Conservation (phyloP, 2,888 invertebrate species). For the Synergus itoensis region DNA sequence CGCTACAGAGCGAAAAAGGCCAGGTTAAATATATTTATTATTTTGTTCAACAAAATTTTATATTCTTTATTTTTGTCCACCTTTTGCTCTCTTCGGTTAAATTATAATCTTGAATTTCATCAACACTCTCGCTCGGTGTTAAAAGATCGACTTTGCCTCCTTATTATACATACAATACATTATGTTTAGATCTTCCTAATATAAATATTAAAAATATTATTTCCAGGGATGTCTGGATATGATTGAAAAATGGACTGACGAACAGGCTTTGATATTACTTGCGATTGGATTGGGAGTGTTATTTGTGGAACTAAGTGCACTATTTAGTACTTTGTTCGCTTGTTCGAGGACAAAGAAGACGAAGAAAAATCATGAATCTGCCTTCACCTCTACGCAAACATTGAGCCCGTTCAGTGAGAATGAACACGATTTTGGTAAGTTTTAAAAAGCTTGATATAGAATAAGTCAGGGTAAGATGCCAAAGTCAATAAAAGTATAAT, state of each 20-base stretch:
- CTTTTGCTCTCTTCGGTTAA: too few relatives aligned
- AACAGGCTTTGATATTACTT: slow-evolving; percentile 86
- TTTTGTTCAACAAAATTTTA: too few relatives aligned
- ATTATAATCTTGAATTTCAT: too few relatives aligned
- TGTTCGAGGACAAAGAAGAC: slow-evolving; percentile 83
- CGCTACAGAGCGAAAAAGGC: too few relatives aligned
- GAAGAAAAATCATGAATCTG: slow-evolving; percentile 76
- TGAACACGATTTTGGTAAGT: slow-evolving; percentile 71
- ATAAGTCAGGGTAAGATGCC: too few relatives aligned
- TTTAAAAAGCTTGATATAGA: neutral
- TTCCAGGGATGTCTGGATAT: slow-evolving; percentile 84
- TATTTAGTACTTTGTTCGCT: slow-evolving; percentile 85
- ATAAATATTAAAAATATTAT: slow-evolving; percentile 17
- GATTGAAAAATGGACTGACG: slow-evolving; percentile 88
- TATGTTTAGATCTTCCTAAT: too few relatives aligned
- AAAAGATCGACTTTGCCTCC: too few relatives aligned
- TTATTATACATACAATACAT: too few relatives aligned
- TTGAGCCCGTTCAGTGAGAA: slow-evolving; percentile 71
- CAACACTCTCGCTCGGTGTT: too few relatives aligned
- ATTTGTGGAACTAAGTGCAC: slow-evolving; percentile 86
- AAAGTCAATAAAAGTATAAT: neutral
- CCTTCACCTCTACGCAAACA: slow-evolving; percentile 74
- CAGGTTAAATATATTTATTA: too few relatives aligned
- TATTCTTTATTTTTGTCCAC: too few relatives aligned
- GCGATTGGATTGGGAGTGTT: slow-evolving; percentile 83